Evolutionary conservation across 2,113 vertebrate genomes (phyloP).

Genomic region (Nansenia antarctica): DNA sequence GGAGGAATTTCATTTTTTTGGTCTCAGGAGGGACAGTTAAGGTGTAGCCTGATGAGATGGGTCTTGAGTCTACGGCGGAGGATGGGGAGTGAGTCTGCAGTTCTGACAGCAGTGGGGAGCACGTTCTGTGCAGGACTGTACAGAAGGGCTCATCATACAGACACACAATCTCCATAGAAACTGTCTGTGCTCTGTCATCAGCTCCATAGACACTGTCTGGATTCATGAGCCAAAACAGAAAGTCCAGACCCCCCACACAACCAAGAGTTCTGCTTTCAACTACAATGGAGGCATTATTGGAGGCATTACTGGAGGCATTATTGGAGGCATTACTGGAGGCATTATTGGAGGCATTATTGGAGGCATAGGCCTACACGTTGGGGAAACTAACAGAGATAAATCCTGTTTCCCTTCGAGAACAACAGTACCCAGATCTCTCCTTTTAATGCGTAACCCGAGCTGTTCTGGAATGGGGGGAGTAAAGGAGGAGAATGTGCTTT

Average conservation of each 20-base stretch:
- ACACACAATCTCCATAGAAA: neutral
- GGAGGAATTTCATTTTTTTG: too few relatives aligned
- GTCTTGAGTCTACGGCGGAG: too few relatives aligned
- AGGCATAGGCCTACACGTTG: too few relatives aligned
- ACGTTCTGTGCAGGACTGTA: too few relatives aligned
- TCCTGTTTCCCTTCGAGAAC: slow-evolving; percentile 5
- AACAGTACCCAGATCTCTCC: slow-evolving; percentile 19
- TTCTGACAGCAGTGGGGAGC: too few relatives aligned
- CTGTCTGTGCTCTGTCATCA: too few relatives aligned
- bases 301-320: neutral
- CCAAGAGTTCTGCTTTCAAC: neutral
- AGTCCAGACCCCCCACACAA: neutral
- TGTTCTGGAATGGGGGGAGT: too few relatives aligned
- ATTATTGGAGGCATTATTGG: neutral
- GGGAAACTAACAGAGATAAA: neutral
- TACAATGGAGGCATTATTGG: neutral
- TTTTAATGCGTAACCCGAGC: slow-evolving; percentile 30
- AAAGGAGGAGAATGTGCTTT: neutral
- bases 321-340: neutral
- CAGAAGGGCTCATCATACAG: too few relatives aligned
- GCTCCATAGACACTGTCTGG: neutral
- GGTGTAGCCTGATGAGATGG: too few relatives aligned
- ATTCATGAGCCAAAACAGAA: neutral
- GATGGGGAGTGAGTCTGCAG: too few relatives aligned
- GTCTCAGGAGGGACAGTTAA: too few relatives aligned